Percentiles rank a stretch among this genome's conserved stretches.
Evolutionary conservation across 2,888 invertebrate genomes (phyloP).

Genomic region (Gibbula magus): DNA sequence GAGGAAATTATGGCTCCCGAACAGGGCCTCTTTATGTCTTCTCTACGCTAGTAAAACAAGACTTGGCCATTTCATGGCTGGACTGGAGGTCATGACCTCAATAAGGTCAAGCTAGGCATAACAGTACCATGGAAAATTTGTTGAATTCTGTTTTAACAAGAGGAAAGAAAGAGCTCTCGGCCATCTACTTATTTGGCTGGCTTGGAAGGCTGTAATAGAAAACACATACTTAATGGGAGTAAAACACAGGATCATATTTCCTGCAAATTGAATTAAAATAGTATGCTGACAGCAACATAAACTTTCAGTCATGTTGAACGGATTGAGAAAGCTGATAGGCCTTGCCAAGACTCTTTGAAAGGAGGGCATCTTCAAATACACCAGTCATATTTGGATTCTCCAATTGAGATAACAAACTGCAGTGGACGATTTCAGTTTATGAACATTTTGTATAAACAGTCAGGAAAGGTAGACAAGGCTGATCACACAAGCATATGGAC

Average conservation of each 20-base stretch:
- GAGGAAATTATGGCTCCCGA: not conserved
- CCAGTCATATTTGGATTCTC: slow-evolving; percentile 4
- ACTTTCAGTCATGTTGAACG: slow-evolving; percentile 5
- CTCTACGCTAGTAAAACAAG: slow-evolving; percentile 14
- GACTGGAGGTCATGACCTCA: slow-evolving; percentile 2
- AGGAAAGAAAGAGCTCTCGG: not conserved
- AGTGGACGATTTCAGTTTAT: slow-evolving; percentile 6
- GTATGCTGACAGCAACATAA: slow-evolving; percentile 12
- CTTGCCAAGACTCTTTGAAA: not conserved
- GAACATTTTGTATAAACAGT: slow-evolving; percentile 23
- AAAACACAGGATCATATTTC: slow-evolving; percentile 1
- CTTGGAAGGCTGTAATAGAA: not conserved
- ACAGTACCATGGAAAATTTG: slow-evolving; percentile 6
- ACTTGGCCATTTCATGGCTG: not conserved
- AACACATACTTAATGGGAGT: slow-evolving; percentile 6
- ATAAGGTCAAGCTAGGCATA: not conserved
- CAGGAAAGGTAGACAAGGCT: not conserved
- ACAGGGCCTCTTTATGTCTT: not conserved
- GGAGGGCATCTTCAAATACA: not conserved
- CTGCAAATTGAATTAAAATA: slow-evolving; percentile 8
- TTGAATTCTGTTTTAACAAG: slow-evolving; percentile 19
- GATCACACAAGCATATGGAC: slow-evolving; percentile 16
- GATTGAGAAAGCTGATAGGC: slow-evolving; percentile 10
- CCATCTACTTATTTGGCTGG: slow-evolving; percentile 10
- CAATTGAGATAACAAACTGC: not conserved